These are phyloP conservation scores for Capricornis sumatraensis DNA, from an alignment of 2,113 vertebrate genomes.

Conservation along the genomic window DNA sequence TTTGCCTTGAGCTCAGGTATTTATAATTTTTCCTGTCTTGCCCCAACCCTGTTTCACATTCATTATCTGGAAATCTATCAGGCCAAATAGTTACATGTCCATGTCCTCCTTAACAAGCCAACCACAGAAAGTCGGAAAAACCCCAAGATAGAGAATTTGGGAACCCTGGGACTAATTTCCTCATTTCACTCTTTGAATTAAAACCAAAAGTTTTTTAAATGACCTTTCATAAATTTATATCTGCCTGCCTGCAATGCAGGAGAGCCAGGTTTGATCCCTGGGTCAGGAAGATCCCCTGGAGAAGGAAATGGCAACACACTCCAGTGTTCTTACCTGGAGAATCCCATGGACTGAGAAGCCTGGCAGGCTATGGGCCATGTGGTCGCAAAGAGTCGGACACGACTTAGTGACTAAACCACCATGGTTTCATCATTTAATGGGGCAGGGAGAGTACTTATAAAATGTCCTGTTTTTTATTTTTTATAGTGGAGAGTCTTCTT, in stretches of 20 bases:
- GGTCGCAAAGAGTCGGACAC: not conserved
- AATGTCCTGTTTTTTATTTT: constrained; percentile 38
- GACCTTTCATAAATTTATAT: constrained; percentile 25
- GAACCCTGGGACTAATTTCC: not conserved
- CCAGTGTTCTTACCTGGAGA: not conserved
- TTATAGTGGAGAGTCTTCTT: constrained; percentile 46
- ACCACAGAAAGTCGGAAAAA: not conserved
- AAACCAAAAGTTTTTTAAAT: not conserved
- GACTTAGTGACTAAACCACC: not conserved
- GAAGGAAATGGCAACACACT: not conserved
- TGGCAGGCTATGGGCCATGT: not conserved
- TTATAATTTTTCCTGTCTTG: constrained; percentile 9
- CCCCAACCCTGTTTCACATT: not conserved
- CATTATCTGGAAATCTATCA: not conserved
- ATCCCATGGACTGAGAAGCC: not conserved
- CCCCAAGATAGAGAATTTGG: not conserved
- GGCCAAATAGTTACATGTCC: not conserved
- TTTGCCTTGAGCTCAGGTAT: not conserved
- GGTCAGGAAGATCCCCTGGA: not conserved
- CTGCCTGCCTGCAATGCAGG: not conserved
- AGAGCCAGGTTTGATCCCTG: not conserved
- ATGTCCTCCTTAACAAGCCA: not conserved
- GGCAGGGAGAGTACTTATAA: not conserved
- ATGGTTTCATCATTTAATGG: constrained; percentile 7
- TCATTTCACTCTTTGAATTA: constrained; percentile 19